Conservation (phyloP, 2,113 vertebrate genomes). For the Ailuropoda melanoleuca region DNA sequence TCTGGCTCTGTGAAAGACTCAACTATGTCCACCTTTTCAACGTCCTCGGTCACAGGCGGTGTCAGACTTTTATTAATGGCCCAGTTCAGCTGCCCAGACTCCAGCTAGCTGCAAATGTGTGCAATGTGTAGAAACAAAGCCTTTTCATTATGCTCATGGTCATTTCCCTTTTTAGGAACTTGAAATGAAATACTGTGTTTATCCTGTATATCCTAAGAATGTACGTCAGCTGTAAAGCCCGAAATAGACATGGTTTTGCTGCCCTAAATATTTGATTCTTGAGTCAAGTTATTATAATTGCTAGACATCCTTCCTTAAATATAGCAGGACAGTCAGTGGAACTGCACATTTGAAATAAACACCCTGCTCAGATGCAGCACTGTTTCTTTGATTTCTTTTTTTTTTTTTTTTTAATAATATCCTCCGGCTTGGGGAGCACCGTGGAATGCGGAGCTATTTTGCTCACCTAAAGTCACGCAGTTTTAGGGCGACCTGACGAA, state of each 20-base stretch:
- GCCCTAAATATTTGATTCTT: conserved; percentile 78
- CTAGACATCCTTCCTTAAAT: conserved; percentile 78
- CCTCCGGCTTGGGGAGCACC: neutral
- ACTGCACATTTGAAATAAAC: conserved; percentile 49
- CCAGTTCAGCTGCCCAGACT: neutral
- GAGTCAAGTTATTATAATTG: conserved; percentile 77
- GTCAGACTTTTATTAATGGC: conserved; percentile 40
- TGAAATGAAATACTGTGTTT: conserved; percentile 70
- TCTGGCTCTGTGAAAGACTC: conserved; percentile 52
- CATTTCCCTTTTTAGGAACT: conserved; percentile 74
- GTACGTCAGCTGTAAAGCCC: conserved; percentile 66
- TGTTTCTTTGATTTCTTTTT: neutral
- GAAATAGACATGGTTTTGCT: conserved; percentile 71
- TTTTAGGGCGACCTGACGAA: neutral
- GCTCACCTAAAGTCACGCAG: neutral
- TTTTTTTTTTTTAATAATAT: neutral
- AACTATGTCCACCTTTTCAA: conserved; percentile 65
- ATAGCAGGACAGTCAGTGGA: conserved; percentile 67
- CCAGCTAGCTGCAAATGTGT: neutral
- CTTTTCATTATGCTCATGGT: conserved; percentile 34
- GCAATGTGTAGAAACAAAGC: conserved; percentile 17
- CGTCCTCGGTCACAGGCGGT: neutral
- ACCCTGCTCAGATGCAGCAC: neutral
- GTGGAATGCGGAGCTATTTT: neutral
- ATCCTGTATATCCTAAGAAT: conserved; percentile 69